These are phyloP conservation scores for Aromia moschata DNA, from an alignment of 2,888 invertebrate genomes.

Conservation along the genomic window DNA sequence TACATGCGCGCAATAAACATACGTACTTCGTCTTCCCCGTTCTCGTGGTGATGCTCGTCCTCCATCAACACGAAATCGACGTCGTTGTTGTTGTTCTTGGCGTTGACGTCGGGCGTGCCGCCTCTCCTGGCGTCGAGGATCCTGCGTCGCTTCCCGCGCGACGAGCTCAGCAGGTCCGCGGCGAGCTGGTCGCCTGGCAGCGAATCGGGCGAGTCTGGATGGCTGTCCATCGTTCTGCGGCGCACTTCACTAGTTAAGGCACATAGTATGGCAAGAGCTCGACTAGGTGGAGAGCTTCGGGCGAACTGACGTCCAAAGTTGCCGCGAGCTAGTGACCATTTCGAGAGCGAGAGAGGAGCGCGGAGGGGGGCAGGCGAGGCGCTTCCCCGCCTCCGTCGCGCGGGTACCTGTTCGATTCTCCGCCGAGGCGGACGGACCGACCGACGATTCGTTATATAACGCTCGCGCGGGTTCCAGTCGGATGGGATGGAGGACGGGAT, in stretches of 20 bases:
- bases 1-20: too few species aligned
- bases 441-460: conserved; percentile 60
- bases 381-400: conserved; percentile 30
- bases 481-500: conserved; percentile 28
- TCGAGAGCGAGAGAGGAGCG: conserved; percentile 42
- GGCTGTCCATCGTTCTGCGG: conserved; percentile 54
- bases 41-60: conserved; percentile 54
- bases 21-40: conserved; percentile 60
- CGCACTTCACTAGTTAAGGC: conserved; percentile 41
- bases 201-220: conserved; percentile 62
- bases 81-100: conserved; percentile 61
- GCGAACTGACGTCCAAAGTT: conserved; percentile 60
- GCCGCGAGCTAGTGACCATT: conserved; percentile 61
- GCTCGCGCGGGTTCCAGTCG: conserved; percentile 41
- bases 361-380: too few species aligned
- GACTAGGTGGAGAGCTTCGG: conserved; percentile 60
- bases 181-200: conserved; percentile 61
- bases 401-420: conserved; percentile 55
- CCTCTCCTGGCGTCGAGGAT: conserved; percentile 49
- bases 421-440: too few species aligned
- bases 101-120: conserved; percentile 51
- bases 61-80: conserved; percentile 64
- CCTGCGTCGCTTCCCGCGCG: conserved; percentile 54
- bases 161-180: conserved; percentile 34
- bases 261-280: conserved; percentile 54